Conservation (phyloP, 2,888 invertebrate genomes). For the Spatulosminthurus flaviceps region DNA sequence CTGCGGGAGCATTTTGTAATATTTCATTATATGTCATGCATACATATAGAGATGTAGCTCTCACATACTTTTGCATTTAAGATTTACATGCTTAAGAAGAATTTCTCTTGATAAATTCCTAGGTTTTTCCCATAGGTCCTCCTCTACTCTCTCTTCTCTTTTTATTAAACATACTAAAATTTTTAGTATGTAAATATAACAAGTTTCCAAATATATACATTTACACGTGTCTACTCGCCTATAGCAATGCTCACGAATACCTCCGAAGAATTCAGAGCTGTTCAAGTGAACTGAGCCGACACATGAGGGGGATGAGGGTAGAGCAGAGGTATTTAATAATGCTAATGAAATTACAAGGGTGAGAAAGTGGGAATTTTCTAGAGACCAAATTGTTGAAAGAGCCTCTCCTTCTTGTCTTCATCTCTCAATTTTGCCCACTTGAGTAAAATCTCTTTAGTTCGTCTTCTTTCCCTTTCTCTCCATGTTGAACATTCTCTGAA, state of each 20-base stretch:
- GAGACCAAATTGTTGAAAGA: too few relatives aligned
- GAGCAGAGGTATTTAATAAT: neutral
- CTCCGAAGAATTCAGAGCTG: neutral
- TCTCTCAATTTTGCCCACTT: neutral
- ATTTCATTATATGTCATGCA: constrained; percentile 23
- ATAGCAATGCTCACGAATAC: too few relatives aligned
- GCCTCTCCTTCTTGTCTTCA: neutral
- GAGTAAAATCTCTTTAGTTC: neutral
- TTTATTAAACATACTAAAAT: too few relatives aligned
- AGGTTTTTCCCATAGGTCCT: too few relatives aligned
- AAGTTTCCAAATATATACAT: too few relatives aligned
- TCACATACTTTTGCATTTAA: neutral
- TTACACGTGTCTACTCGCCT: too few relatives aligned
- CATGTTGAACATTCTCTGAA: too few relatives aligned
- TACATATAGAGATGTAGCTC: neutral
- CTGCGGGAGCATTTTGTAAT: constrained; percentile 33
- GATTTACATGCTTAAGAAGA: too few relatives aligned
- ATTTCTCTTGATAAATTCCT: too few relatives aligned
- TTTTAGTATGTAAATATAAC: too few relatives aligned
- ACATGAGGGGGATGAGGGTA: constrained; percentile 8
- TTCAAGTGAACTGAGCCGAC: neutral
- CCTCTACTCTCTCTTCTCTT: too few relatives aligned
- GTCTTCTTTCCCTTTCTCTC: too few relatives aligned
- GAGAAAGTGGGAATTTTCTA: neutral
- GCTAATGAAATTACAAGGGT: constrained; percentile 14